Conservation (phyloP, 2,797 vertebrate genomes). For the Phrynocephalus forsythii region DNA sequence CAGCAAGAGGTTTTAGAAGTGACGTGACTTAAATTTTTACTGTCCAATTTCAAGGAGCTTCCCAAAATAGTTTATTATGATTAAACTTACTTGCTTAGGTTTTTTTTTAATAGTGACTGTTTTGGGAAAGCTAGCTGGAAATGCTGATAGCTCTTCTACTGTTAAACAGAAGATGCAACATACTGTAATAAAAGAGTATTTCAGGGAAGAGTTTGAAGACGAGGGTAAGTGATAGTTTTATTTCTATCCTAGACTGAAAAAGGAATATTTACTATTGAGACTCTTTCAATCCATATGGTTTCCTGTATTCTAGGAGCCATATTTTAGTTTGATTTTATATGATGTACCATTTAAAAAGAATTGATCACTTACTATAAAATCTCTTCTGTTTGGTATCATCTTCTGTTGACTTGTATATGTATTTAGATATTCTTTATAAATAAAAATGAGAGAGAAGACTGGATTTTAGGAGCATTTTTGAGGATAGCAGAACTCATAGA, state of each 20-base stretch:
- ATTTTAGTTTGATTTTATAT: slow-evolving; percentile 21
- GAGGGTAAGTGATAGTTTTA: slow-evolving; percentile 80
- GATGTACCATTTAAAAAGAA: not conserved
- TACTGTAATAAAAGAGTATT: slow-evolving; percentile 70
- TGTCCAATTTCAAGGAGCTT: slow-evolving; percentile 37
- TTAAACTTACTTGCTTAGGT: slow-evolving; percentile 61
- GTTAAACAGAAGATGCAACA: slow-evolving; percentile 50
- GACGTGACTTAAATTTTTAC: slow-evolving; percentile 39
- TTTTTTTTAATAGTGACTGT: slow-evolving; percentile 74
- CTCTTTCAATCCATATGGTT: slow-evolving; percentile 33
- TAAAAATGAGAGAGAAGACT: not conserved
- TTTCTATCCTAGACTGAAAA: slow-evolving; percentile 18
- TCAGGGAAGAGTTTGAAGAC: slow-evolving; percentile 88
- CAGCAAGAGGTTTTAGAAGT: not conserved
- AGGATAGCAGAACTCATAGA: not conserved
- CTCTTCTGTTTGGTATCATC: not conserved
- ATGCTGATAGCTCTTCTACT: slow-evolving; percentile 59
- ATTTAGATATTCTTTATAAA: not conserved
- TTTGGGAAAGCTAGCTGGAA: slow-evolving; percentile 73
- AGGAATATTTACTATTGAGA: not conserved
- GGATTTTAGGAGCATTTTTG: not conserved
- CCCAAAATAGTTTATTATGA: slow-evolving; percentile 48
- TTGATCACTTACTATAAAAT: not conserved
- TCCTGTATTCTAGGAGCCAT: slow-evolving; percentile 29
- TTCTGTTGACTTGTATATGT: not conserved